These are phyloP conservation scores for Madoqua kirkii DNA, from an alignment of 2,113 vertebrate species.

Conservation along the genomic window DNA sequence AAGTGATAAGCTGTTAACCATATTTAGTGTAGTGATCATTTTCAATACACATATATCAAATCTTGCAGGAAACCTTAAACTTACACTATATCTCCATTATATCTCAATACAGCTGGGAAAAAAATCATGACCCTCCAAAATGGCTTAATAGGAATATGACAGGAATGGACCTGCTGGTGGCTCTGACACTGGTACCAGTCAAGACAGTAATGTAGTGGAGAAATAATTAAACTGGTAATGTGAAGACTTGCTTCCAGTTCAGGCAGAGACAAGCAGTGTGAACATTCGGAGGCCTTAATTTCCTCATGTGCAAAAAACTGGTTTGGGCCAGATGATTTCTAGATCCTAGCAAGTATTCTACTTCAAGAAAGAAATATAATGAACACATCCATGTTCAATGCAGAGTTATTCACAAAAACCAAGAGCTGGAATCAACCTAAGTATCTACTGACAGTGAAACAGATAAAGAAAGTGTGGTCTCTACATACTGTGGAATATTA, in stretches of 20 bases:
- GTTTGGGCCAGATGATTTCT: not conserved
- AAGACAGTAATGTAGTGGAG: not conserved
- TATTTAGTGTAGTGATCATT: not conserved
- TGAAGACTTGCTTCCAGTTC: not conserved
- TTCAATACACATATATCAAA: not conserved
- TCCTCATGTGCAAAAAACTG: not conserved
- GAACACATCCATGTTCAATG: not conserved
- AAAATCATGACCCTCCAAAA: not conserved
- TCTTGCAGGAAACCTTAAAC: not conserved
- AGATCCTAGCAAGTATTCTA: not conserved
- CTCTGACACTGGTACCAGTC: not conserved
- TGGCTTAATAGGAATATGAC: not conserved
- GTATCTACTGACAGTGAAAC: not conserved
- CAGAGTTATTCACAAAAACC: not conserved
- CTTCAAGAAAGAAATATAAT: not conserved
- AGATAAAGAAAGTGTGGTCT: not conserved
- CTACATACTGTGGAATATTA: not conserved
- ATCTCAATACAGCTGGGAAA: not conserved
- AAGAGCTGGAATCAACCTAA: not conserved
- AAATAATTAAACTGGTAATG: not conserved
- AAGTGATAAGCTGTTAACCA: not conserved
- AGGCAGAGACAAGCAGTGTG: not conserved
- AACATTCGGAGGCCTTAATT: not conserved
- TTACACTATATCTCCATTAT: not conserved
- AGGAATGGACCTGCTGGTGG: not conserved